Percentiles rank a stretch among this genome's conserved stretches.
Evolutionary conservation across 2,113 vertebrate genomes (phyloP).

Genomic region (Oncorhynchus keta): DNA sequence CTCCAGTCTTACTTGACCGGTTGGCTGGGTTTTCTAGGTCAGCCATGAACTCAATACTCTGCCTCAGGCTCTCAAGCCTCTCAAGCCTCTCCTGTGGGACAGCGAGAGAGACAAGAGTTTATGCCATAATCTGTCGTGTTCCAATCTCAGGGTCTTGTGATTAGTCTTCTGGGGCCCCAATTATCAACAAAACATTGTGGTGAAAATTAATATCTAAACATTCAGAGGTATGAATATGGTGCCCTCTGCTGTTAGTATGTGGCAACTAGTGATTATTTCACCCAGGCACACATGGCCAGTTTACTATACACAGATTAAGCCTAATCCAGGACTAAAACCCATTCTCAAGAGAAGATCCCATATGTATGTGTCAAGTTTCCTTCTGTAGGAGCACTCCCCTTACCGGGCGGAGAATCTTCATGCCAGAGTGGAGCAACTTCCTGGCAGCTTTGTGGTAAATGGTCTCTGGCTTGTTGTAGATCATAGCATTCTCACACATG

Average conservation of each 20-base stretch:
- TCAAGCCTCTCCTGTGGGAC: slow-evolving; percentile 87
- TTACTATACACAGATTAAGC: neutral
- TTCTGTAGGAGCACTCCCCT: neutral
- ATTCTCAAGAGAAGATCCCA: too few species aligned
- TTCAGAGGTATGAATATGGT: slow-evolving; percentile 26
- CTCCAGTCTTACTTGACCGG: slow-evolving; percentile 72
- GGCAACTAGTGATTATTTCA: slow-evolving; percentile 6
- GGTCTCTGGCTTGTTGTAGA: slow-evolving; percentile 97
- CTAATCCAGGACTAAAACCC: too few species aligned
- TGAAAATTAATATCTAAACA: slow-evolving; percentile 18
- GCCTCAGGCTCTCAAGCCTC: slow-evolving; percentile 91
- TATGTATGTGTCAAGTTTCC: too few species aligned
- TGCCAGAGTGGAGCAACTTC: slow-evolving; percentile 93
- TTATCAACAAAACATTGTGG: neutral
- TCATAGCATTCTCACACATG: slow-evolving; percentile 98
- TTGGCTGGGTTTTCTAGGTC: slow-evolving; percentile 82
- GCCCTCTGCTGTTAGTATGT: slow-evolving; percentile 43
- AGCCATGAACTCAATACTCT: slow-evolving; percentile 96
- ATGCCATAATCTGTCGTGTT: neutral
- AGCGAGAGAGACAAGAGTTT: slow-evolving; percentile 18
- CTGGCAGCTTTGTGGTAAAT: slow-evolving; percentile 97
- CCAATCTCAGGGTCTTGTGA: too few species aligned
- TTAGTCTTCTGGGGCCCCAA: neutral
- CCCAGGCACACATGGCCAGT: too few species aligned
- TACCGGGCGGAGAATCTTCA: slow-evolving; percentile 98